Base-by-base conservation (phyloP, 2,888 invertebrate genomes). In the Trypoxylon attenuatum region DNA sequence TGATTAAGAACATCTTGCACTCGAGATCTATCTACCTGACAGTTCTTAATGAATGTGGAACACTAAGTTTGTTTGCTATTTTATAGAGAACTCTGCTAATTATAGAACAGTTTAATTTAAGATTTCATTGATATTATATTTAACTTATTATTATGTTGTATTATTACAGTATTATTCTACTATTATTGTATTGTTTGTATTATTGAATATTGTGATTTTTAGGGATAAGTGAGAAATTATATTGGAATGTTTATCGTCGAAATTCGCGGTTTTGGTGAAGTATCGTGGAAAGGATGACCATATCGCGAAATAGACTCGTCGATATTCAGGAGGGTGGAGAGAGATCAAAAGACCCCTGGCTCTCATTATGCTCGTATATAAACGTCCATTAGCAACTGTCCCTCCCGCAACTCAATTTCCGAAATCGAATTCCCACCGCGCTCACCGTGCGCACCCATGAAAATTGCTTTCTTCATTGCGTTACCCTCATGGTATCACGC, bases 261-360 rank as follows among this genome's bases (percentile, higher is more conserved):
- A 8, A 19, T 39, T 13, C 38, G 21, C 15, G 5, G 46, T 19
- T 60, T 47, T 50, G 18, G 47, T 58, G 41, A 39, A 47, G 39
- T 41, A 29, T 5, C 21, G 39, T 41, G 22, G 23, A 50, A 5
- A 27, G 42, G 43, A 33, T 46, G 54, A 27, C 29, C 45, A 16
- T 51, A 63, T 19, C 55, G 15, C 21, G 23, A 71, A 66, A 55
- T 58, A 51, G 43, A 51, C 41, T 8, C 13, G 58, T 10, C 13
- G n/a, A 54, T 29, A 13, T 53, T 42, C 15, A 42, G 13, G 53
- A 42, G 57, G 29, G 54, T 10, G 18, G 10, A 10, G 33, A 27
- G 41, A 63, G 73, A 77, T 76, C 77, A 76, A 77, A 76, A 69
- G 77, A 57, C 64, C 56, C 47, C 42, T 49, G 58, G 39, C 41